These are phyloP conservation scores for Venturia canescens DNA, from an alignment of 1,140 invertebrate species.

Conservation along the genomic window DNA sequence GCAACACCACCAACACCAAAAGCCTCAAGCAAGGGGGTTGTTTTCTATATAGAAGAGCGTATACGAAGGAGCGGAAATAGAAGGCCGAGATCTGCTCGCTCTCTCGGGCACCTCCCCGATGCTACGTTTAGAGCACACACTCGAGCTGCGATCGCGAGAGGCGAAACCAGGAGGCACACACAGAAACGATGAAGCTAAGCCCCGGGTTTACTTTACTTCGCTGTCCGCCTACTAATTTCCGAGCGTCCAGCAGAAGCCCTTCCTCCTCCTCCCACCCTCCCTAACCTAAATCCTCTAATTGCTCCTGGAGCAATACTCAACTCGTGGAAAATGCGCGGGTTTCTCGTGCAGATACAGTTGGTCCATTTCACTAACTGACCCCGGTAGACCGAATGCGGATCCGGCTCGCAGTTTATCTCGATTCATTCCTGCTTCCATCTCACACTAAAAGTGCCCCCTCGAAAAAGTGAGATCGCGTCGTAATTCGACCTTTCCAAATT, in stretches of 20 bases:
- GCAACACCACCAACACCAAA: not conserved
- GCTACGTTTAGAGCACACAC: conserved; percentile 20
- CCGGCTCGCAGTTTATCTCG: too few species aligned
- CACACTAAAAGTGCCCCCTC: too few species aligned
- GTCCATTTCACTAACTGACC: conserved; percentile 1
- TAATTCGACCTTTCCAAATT: too few species aligned
- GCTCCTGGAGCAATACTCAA: conserved; percentile 48
- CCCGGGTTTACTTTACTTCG: conserved; percentile 39
- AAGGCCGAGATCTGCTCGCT: conserved; percentile 16
- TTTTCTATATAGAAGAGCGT: not conserved
- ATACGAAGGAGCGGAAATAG: conserved; percentile 20
- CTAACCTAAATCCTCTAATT: conserved; percentile 51
- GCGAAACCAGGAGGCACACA: not conserved
- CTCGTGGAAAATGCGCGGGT: conserved; percentile 8
- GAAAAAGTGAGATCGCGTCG: too few species aligned
- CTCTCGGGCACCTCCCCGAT: not conserved
- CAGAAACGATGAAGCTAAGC: conserved; percentile 31
- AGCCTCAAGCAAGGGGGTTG: not conserved
- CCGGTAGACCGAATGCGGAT: too few species aligned
- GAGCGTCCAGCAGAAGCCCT: conserved; percentile 36
- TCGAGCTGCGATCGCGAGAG: not conserved
- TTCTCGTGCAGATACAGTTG: too few species aligned
- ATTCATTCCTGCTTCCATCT: too few species aligned
- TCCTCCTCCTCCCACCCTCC: conserved; percentile 41
- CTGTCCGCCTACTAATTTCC: conserved; percentile 53